A percentile compares a stretch with the other conserved stretches of the same genome.
Conservation (phyloP, 2,888 invertebrate species). For the Abrostola tripartita region DNA sequence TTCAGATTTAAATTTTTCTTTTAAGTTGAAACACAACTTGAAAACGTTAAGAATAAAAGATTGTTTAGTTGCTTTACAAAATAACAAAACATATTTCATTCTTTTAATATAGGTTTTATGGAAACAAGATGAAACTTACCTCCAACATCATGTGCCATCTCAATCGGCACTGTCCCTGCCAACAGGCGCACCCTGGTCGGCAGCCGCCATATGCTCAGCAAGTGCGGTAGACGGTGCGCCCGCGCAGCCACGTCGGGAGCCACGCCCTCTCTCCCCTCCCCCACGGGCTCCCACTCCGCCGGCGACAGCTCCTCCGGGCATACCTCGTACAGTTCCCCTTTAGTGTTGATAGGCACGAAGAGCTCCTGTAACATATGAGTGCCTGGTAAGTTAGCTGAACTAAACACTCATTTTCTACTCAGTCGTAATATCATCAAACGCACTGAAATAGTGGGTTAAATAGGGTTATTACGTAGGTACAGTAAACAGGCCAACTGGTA, state of each 20-base stretch:
- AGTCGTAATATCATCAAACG: too few species aligned
- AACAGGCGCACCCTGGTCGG: constrained; percentile 89
- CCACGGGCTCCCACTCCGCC: constrained; percentile 85
- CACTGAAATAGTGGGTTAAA: too few species aligned
- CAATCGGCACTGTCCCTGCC: constrained; percentile 88
- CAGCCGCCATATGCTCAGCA: constrained; percentile 88
- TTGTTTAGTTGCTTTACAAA: too few species aligned
- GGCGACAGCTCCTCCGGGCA: constrained; percentile 87
- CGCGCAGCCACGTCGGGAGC: constrained; percentile 86
- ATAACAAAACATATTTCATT: too few species aligned
- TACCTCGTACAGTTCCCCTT: constrained; percentile 92
- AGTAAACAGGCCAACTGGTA: not conserved
- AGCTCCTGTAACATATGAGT: constrained; percentile 85
- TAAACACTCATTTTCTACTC: too few species aligned
- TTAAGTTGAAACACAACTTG: too few species aligned
- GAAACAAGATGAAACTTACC: constrained; percentile 72
- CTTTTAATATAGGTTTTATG: not conserved
- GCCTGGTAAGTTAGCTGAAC: constrained; percentile 37
- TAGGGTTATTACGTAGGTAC: too few species aligned
- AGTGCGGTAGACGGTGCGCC: constrained; percentile 86
- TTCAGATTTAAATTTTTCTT: too few species aligned
- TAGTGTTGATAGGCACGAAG: constrained; percentile 92
- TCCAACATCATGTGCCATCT: constrained; percentile 90
- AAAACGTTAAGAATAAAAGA: too few species aligned
- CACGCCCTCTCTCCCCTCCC: constrained; percentile 79